Conservation (phyloP, 2,888 invertebrate genomes). For the Tenthredo amoena region DNA sequence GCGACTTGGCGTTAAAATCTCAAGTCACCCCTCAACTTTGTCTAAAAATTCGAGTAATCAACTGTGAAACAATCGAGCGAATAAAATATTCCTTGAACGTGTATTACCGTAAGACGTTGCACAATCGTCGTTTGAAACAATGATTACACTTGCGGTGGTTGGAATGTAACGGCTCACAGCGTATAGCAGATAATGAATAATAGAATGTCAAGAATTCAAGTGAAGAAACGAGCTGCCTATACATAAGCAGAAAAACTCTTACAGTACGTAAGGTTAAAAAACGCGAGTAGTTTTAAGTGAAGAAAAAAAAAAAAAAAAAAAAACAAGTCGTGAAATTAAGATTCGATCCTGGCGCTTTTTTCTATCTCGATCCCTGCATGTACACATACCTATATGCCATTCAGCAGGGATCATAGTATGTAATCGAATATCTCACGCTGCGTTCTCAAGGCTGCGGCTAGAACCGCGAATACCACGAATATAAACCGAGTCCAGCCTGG, state of each 20-base stretch:
- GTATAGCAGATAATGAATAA: neutral
- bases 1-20: too few species aligned
- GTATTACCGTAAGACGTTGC: neutral
- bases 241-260: neutral
- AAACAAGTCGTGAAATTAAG: constrained; percentile 12
- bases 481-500: neutral
- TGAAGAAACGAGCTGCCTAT: neutral
- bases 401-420: neutral
- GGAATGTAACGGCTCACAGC: neutral
- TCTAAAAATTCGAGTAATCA: too few species aligned
- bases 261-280: neutral
- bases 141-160: neutral
- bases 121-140: neutral
- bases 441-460: neutral
- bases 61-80: too few species aligned
- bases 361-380: neutral
- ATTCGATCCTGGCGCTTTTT: neutral
- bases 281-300: neutral
- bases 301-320: neutral
- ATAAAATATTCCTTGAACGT: neutral
- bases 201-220: constrained; percentile 14
- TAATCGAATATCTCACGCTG: constrained; percentile 15
- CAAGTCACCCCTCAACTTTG: too few species aligned
- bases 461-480: neutral
- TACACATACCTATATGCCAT: too few species aligned